Evolutionary conservation across 2,113 vertebrate species (phyloP), one percentile per base, ranked within the genome.

Genomic region (Cebidichthys violaceus): DNA sequence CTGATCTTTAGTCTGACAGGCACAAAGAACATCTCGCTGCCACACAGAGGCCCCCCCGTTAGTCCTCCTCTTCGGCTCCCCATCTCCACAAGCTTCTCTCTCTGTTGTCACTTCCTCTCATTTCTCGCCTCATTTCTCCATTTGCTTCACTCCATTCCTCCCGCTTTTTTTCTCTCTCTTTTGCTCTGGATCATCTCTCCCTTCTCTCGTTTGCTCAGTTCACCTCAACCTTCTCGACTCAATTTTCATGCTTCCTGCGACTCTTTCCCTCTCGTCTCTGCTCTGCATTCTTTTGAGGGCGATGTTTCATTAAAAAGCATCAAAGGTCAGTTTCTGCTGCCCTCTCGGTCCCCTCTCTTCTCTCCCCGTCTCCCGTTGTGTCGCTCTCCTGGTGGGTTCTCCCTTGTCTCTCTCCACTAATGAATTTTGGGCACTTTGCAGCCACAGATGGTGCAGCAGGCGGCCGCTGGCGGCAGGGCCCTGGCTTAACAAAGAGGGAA

Each of bases 1-100:
- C 92, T 84, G 92, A 93, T 95, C 92, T 94, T 94, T 92, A 94
- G 90, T 92, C 82, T 93, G 93, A 92, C 94, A 90, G 84, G 75
- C 90, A 86, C 90, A 91, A 80, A 92, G 89, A 90, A 88, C 86
- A 86, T 83, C 82, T 86, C 64, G 62, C 64, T 82, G 47, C 69
- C 87, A 83, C n/a, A 47, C 81, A 79, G 69, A 68, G 66, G 1
- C 31, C 72, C 74, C 75, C 75, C 75, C 31, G 35, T 81, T 78
- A 83, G 78, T 77, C 74, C 66, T 67, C 80, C 78, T 83, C 78
- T 39, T 77, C 72, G 41, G 62, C 68, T 41, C 61, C 45, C 60
- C 60, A 37, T 77, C 75, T 82, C 78, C 70, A 59, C 24, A 4
- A 50, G 65, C 82, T 71, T 67, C 65, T 59, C 57, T 47, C 79